Conservation (phyloP, 2,113 vertebrate genomes). For the Grallaria varia region DNA sequence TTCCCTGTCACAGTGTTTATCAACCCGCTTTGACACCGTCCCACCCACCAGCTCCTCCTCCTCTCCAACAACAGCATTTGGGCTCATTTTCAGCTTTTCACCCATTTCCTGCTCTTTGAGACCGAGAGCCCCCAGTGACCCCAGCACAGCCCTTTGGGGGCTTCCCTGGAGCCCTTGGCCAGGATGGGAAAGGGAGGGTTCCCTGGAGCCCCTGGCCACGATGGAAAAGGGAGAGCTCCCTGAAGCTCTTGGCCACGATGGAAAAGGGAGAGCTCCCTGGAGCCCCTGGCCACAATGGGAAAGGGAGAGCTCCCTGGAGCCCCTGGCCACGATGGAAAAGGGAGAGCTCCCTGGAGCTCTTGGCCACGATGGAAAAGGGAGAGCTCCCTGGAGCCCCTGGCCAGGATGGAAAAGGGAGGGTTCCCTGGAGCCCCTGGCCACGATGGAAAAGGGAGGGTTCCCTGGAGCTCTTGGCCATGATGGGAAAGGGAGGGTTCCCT, state of each 20-base stretch:
- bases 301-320: accelerated
- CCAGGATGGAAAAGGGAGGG: accelerated
- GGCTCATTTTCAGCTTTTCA: background rate
- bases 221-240: background rate
- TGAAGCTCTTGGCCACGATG: accelerated
- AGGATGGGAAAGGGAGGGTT: accelerated
- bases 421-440: accelerated
- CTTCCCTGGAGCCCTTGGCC: accelerated
- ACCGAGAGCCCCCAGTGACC: background rate
- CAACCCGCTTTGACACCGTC: background rate
- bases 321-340: accelerated
- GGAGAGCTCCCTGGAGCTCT: background rate
- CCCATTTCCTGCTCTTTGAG: background rate
- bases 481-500: background rate
- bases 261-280: accelerated
- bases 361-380: accelerated
- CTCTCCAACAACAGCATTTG: background rate
- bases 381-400: accelerated
- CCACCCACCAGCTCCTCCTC: background rate
- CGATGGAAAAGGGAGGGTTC: accelerated
- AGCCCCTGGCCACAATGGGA: accelerated
- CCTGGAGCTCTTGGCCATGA: accelerated
- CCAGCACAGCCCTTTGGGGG: background rate
- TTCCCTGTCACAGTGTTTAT: background rate
- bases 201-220: accelerated